Base-by-base conservation (phyloP, 2,113 vertebrate genomes). In the Myotis brandtii region DNA sequence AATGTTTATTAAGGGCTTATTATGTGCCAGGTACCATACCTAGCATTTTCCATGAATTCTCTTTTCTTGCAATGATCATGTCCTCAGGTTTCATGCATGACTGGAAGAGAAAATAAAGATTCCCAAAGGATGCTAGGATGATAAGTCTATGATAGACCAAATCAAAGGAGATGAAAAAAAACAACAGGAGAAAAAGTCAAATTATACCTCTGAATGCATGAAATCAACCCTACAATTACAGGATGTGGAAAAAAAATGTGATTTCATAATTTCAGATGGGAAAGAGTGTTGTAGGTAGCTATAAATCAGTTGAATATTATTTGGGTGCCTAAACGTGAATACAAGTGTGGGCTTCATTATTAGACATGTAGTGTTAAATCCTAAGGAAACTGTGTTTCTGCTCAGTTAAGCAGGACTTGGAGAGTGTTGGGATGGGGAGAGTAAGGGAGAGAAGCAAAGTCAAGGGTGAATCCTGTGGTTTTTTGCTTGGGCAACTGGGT, bases 31-130 rank as follows among this genome's bases (percentile, higher is more conserved):
- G 14, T 80, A 67, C 54, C 64, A 43, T 92, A 25, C 73, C 91
- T 94, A 80, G 40, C 7, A 80, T n/a, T 89, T 80, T 37, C 76
- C 10, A 84, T 25, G 64, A 90, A 80, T 80, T 84, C 59, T 59
- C 14, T 52, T 81, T 59, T 52, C 84, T 87, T 66, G 52, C 23
- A 82, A 88, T 67, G 56, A 92, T 59, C 59, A 40, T 67, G 40
- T 70, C 40, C 21, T 95, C 30, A 95, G 85, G 14, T 37, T 40
- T 27, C 59, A 75, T 27, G 21, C 12, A 75, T 73, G 80, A 79
- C 59, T 73, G 54, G 73, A 73, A 92, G 82, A 89, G 64, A 80
- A 95, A 80, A 94, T 66, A 89, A 82, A 95, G 67, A 94, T 67
- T 67, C 37, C 9, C 18, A 77, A 92, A 85, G 50, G 4, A 66